These are phyloP conservation scores for Elysia chlorotica DNA, from an alignment of 1,140 invertebrate species.

Conservation along the genomic window DNA sequence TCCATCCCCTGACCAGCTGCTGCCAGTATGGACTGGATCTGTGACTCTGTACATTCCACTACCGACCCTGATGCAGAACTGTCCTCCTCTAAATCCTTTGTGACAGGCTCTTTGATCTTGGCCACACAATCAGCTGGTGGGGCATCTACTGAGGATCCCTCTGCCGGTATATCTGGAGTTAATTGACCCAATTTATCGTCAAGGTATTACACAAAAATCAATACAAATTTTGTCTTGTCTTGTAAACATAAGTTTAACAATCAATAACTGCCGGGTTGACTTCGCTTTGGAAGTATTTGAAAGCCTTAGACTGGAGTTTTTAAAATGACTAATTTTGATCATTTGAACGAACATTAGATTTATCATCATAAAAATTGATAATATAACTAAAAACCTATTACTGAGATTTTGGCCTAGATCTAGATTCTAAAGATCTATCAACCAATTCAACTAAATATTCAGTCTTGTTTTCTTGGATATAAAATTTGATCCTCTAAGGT, in stretches of 20 bases:
- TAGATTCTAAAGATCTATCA: no score
- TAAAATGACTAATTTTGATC: background rate
- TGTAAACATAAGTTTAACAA: background rate
- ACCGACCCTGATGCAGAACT: background rate
- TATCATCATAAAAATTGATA: no score
- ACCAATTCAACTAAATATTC: no score
- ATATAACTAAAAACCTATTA: no score
- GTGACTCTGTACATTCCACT: conserved; percentile 9
- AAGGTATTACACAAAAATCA: background rate
- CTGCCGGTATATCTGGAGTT: conserved; percentile 5
- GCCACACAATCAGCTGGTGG: background rate
- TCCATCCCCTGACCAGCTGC: conserved; percentile 13
- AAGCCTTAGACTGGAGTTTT: background rate
- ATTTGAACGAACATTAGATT: no score
- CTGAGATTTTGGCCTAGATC: no score
- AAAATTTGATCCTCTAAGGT: no score
- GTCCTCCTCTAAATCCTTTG: conserved; percentile 4
- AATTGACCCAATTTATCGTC: background rate
- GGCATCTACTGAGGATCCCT: conserved; percentile 5
- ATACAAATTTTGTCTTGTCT: background rate
- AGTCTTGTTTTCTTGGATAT: no score
- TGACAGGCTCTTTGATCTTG: background rate
- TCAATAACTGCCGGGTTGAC: background rate
- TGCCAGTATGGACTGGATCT: conserved; percentile 20
- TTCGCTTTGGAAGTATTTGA: background rate